Evolutionary conservation across 2,797 vertebrate genomes (phyloP), one percentile per base, ranked within the genome.

Genomic region (Loris lydekkerianus): DNA sequence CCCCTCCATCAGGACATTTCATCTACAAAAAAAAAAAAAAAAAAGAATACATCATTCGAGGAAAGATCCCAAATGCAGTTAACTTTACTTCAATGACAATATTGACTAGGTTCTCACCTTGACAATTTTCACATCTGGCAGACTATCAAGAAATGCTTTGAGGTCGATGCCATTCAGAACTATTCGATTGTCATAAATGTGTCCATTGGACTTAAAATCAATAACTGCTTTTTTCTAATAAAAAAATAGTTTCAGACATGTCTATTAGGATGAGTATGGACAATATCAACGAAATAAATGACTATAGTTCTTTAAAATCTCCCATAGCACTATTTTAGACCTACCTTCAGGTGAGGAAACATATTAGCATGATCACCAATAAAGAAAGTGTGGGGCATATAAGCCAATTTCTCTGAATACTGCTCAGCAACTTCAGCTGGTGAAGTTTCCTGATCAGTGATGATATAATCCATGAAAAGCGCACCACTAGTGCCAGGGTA

Each of bases 331-430:
- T 78, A 13, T 37, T 83, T 89, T 37, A 86, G 70, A 94, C 97
- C 0, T 98, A 99, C 99, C 99, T 99, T 99, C 81, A 99, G 98
- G 97, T 99, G 99, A 84, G 99, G 99, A 96, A 99, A 99, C 99
- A 99, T 99, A 98, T 99, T 99, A 92, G 99, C 99, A 1, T 99
- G 99, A 98, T 99, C 99, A 97, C 99, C 99, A 86, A 99, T 99
- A 97, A 99, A 99, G 98, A 99, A 99, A 17, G 99, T 99, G 96
- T 99, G 97, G 10, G 99, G 99, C 99, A 99, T 99, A 98, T 99
- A 99, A 94, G 99, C 99, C 96, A 99, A 97, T 97, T 99, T 99
- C 98, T 99, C 99, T 5, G 99, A 99, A 98, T 99, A 99, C 94
- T 99, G 99, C 97, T 99, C 99, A 85, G 99, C 99, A 75, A 99